A percentile compares a stretch with the other conserved stretches of the same genome.
Evolutionary conservation across 2,797 vertebrate species (phyloP).

Genomic region (Echeneis naucrates): DNA sequence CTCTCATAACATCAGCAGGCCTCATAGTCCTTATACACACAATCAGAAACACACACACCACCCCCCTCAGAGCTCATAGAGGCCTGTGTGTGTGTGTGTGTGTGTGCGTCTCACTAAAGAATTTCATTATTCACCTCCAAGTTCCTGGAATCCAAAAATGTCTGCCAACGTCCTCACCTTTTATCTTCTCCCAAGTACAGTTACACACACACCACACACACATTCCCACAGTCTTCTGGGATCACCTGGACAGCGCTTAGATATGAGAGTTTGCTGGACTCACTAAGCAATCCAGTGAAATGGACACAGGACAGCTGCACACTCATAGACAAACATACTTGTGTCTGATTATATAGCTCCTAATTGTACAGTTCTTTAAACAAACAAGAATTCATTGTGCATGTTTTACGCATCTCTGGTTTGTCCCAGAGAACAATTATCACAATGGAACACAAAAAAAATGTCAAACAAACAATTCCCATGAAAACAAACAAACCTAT

Average conservation of each 20-base stretch:
- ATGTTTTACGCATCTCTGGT: background rate
- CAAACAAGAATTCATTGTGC: background rate
- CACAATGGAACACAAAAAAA: background rate
- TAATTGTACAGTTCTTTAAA: background rate
- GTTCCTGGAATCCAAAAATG: constrained; percentile 68
- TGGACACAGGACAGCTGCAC: background rate
- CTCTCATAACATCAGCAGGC: constrained; percentile 83
- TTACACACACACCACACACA: constrained; percentile 16
- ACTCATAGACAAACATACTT: background rate
- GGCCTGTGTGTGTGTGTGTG: constrained; percentile 5
- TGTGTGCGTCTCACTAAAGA: constrained; percentile 65
- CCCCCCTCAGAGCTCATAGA: constrained; percentile 56
- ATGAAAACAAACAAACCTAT: background rate
- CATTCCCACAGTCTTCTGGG: background rate
- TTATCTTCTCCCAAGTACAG: constrained; percentile 54
- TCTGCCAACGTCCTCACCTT: constrained; percentile 68
- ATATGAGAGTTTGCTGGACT: constrained; percentile 1
- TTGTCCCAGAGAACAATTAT: background rate
- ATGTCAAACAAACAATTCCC: no score
- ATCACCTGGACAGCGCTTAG: constrained; percentile 17
- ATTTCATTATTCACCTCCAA: constrained; percentile 77
- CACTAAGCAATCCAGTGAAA: background rate
- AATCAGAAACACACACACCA: constrained; percentile 7
- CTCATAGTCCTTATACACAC: constrained; percentile 14
- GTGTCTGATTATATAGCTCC: background rate